These are phyloP conservation scores for Heteractis magnifica DNA, from an alignment of 92 coral and sea anemone genomes.

Conservation along the genomic window DNA sequence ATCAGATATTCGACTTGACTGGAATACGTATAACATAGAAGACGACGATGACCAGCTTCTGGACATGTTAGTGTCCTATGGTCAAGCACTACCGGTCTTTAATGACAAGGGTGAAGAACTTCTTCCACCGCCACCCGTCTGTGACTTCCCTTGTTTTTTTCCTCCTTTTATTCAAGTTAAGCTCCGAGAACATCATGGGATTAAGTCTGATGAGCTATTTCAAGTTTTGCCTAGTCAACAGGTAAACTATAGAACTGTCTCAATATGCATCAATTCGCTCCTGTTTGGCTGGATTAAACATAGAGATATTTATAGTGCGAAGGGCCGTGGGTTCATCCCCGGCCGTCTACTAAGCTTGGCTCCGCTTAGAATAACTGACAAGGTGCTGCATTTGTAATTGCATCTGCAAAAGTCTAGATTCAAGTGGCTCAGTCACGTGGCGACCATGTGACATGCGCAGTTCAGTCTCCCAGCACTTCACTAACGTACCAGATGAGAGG, in stretches of 20 bases:
- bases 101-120: slow-evolving; percentile 69
- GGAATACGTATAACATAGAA: slow-evolving; percentile 80
- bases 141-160: slow-evolving; percentile 44
- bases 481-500: no score
- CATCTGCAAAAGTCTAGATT: no score
- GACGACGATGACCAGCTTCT: slow-evolving; percentile 75
- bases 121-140: slow-evolving; percentile 40
- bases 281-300: neutral
- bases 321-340: no score
- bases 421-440: no score
- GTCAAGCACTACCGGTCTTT: slow-evolving; percentile 74
- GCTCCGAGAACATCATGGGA: slow-evolving; percentile 82
- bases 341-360: no score
- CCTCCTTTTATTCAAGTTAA: slow-evolving; percentile 76
- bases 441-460: no score
- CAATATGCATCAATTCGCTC: neutral
- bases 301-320: no score
- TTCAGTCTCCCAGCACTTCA: no score
- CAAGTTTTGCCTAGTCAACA: slow-evolving; percentile 80
- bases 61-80: slow-evolving; percentile 81
- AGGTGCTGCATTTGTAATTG: no score
- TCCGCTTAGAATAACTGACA: no score
- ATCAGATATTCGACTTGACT: slow-evolving; percentile 93
- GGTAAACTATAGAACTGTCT: slow-evolving; percentile 40
- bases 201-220: slow-evolving; percentile 69